phyloP scores from a whole-genome alignment of 2,113 vertebrate genomes.

The Piprites chloris region DNA sequence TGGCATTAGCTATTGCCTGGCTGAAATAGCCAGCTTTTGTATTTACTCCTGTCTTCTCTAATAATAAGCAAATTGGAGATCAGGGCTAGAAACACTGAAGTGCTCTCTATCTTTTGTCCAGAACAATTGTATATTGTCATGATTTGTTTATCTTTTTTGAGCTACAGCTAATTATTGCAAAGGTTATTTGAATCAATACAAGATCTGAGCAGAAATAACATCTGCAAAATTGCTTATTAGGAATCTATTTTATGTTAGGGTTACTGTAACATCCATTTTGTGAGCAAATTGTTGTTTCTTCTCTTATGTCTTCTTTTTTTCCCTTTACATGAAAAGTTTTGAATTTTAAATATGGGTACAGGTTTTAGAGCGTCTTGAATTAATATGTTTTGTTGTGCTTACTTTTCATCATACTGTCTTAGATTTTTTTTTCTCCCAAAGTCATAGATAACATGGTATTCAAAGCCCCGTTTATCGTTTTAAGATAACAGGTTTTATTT shows the following conservation, averaged over 20 bases:
- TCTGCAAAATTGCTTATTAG: conserved; percentile 74
- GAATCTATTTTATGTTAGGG: conserved; percentile 54
- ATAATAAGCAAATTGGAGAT: conserved; percentile 96
- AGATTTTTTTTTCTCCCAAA: background rate
- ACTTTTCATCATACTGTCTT: conserved; percentile 21
- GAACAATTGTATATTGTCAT: conserved; percentile 80
- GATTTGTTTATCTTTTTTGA: conserved; percentile 74
- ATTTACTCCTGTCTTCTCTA: conserved; percentile 89
- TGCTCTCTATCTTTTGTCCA: conserved; percentile 77
- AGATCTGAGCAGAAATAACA: conserved; percentile 66
- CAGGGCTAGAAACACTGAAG: conserved; percentile 83
- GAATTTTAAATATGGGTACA: conserved; percentile 32
- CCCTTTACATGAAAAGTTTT: conserved; percentile 20
- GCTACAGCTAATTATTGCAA: conserved; percentile 68
- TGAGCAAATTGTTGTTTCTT: conserved; percentile 55
- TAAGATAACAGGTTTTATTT: conserved; percentile 4
- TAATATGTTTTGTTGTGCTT: conserved; percentile 12
- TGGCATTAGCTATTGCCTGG: conserved; percentile 80
- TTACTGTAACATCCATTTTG: conserved; percentile 62
- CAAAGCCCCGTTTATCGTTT: conserved; percentile 20
- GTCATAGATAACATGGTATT: background rate
- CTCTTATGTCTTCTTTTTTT: conserved; percentile 32
- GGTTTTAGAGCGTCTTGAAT: conserved; percentile 14
- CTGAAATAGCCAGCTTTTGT: conserved; percentile 92
- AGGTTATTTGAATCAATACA: conserved; percentile 67